Conservation (phyloP, 2,797 vertebrate species). For the Anolis apletophallus region DNA sequence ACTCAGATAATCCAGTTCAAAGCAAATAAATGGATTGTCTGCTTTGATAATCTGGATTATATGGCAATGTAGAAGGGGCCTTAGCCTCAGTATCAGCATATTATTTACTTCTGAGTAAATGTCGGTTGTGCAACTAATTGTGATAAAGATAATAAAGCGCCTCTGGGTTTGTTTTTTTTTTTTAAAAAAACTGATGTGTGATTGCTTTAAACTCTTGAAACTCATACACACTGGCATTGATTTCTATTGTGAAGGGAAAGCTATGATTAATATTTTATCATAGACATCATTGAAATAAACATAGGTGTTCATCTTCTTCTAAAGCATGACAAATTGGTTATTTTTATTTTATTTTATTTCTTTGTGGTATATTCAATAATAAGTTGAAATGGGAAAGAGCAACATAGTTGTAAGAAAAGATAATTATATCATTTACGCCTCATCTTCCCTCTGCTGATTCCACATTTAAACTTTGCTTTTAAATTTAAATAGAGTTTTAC, state of each 20-base stretch:
- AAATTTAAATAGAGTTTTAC: conserved; percentile 29
- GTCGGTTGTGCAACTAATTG: background rate
- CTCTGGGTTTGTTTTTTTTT: background rate
- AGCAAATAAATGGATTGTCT: too few relatives aligned
- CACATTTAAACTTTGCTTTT: background rate
- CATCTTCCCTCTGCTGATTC: conserved; percentile 4
- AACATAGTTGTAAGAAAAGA: conserved; percentile 3
- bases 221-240: conserved; percentile 4
- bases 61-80: too few relatives aligned
- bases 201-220: conserved; percentile 6
- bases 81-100: too few relatives aligned
- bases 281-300: conserved; percentile 32
- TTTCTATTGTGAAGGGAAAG: background rate
- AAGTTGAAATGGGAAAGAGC: conserved; percentile 28
- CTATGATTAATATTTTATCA: conserved; percentile 6
- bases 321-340: conserved; percentile 1
- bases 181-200: accelerated
- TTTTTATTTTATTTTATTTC: conserved; percentile 31
- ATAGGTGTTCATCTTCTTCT: conserved; percentile 1
- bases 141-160: background rate
- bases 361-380: conserved; percentile 7
- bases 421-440: conserved; percentile 9
- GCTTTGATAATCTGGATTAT: too few relatives aligned
- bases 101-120: background rate
- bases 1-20: too few relatives aligned